Evolutionary conservation across 2,113 vertebrate genomes (phyloP).

Genomic region (Procavia capensis): DNA sequence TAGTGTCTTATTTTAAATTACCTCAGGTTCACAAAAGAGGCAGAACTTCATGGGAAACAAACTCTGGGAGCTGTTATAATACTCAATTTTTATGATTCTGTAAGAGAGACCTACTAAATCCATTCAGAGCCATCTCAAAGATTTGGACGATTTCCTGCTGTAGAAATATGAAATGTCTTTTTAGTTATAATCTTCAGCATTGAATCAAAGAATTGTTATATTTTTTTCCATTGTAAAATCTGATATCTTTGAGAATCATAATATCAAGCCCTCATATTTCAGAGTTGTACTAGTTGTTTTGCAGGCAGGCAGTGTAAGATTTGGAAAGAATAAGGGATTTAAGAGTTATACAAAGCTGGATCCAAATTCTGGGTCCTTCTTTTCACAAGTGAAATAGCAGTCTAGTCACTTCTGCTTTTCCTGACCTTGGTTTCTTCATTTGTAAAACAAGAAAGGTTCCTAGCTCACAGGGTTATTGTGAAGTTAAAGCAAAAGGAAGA

Average conservation of each 20-base stretch:
- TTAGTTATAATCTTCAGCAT: not conserved
- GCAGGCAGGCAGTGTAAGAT: not conserved
- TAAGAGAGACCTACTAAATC: not conserved
- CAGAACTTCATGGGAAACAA: not conserved
- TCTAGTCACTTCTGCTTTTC: not conserved
- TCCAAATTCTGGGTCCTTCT: not conserved
- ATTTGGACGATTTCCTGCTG: not conserved
- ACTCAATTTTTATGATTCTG: not conserved
- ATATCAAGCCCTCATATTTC: not conserved
- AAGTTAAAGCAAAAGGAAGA: not conserved
- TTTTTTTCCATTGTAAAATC: not conserved
- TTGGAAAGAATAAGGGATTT: not conserved
- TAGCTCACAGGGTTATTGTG: not conserved
- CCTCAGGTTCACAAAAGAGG: not conserved
- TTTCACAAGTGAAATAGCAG: not conserved
- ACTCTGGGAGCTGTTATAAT: not conserved
- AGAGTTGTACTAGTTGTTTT: not conserved
- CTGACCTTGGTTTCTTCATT: not conserved
- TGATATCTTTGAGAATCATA: not conserved
- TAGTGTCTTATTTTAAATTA: constrained; percentile 16
- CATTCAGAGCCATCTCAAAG: not conserved
- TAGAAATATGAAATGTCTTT: not conserved
- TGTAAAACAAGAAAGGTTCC: not conserved
- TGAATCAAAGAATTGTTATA: not conserved
- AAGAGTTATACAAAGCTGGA: not conserved